Evolutionary conservation across 2,888 invertebrate species (phyloP), one percentile per base, ranked within the genome.

Genomic region (Linnaemya vulpina): DNA sequence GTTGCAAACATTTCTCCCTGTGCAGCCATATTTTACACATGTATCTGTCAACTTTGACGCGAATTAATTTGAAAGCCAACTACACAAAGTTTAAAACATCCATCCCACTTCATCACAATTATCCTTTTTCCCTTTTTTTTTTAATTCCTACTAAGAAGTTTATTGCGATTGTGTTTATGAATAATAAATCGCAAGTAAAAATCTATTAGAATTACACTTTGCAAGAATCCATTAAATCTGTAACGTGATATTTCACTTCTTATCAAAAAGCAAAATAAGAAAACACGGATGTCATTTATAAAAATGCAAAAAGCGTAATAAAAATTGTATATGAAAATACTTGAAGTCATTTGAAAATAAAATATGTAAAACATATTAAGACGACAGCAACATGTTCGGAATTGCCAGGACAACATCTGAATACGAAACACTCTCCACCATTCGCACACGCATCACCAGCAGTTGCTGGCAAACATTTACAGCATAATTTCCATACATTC

Each of bases 351-450:
- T 79, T 20, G 43, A 62, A 68, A 70, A 63, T 30, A 20, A 84
- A 84, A 84, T 80, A 84, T 84, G 76, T 67, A 80, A 84, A 80
- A 73, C 73, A 68, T 35, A 80, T 84, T 67, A 68, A 46, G 68
- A 60, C 55, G 20, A 22, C 67, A 60, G 49, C 60, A 62, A 75
- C 43, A 65, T 75, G 65, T 65, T 70, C 43, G 11, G 43, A 49
- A 11, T 30, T 49, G 20, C 30, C 55, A 46, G 43, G 55, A 58
- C 55, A 55, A 35, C 46, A 60, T 68, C 68, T 77, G 68, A 67
- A 49, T 77, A 49, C 4, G n/a, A 60, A 60, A 60, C 46, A 68
- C 17, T 77, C 11, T 76, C 20, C n/a, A 15, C 55, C 35, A 58
- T 60, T 49, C 25, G 49, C 60, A 68, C 67, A 30, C 30, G 46